These are phyloP conservation scores for Botia kubotai DNA, from an alignment of 2,797 vertebrate genomes.

Conservation along the genomic window DNA sequence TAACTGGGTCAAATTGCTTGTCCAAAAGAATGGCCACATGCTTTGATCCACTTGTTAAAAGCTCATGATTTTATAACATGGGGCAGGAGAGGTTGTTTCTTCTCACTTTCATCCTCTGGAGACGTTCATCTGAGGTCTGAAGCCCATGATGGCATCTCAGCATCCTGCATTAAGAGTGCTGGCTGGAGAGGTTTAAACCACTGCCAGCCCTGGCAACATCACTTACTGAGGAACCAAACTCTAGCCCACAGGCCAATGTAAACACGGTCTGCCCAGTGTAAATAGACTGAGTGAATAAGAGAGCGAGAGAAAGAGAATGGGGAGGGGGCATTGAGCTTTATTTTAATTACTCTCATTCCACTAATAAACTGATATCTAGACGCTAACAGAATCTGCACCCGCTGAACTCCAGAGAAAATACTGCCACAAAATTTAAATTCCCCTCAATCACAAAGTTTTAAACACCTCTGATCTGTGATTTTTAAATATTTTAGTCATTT, in stretches of 20 bases:
- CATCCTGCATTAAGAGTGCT: slow-evolving; percentile 44
- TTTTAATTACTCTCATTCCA: neutral
- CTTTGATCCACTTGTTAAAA: slow-evolving; percentile 26
- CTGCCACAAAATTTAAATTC: too few relatives aligned
- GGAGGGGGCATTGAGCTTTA: neutral
- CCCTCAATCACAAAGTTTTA: too few relatives aligned
- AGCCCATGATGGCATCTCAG: slow-evolving; percentile 15
- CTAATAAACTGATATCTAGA: neutral
- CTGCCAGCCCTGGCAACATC: slow-evolving; percentile 52
- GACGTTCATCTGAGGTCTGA: slow-evolving; percentile 19
- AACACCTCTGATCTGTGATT: neutral
- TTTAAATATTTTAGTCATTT: neutral
- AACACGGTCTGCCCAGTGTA: slow-evolving; percentile 65
- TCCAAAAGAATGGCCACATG: neutral
- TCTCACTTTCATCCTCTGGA: slow-evolving; percentile 29
- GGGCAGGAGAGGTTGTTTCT: slow-evolving; percentile 13
- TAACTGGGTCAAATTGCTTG: slow-evolving; percentile 9
- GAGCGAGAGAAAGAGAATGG: neutral
- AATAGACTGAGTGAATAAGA: slow-evolving; percentile 37
- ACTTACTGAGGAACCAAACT: slow-evolving; percentile 40
- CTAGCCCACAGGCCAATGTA: slow-evolving; percentile 63
- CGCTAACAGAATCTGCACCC: too few relatives aligned
- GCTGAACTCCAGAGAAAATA: too few relatives aligned
- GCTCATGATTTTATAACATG: slow-evolving; percentile 18
- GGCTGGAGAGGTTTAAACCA: slow-evolving; percentile 49